These are phyloP conservation scores for Pachliopta kotzebuea DNA, from an alignment of 2,888 invertebrate genomes.

Conservation along the genomic window DNA sequence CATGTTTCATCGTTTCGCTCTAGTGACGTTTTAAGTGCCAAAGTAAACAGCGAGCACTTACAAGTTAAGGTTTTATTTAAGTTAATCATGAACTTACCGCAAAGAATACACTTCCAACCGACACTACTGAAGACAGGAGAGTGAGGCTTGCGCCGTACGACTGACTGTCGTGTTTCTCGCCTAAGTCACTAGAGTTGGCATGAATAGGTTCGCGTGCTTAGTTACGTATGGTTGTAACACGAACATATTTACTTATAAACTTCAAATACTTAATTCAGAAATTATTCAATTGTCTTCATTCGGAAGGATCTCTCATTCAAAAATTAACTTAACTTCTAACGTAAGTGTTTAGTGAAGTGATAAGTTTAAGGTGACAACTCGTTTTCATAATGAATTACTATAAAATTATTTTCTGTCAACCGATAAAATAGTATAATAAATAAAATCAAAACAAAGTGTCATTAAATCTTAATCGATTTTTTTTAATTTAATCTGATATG, in stretches of 20 bases:
- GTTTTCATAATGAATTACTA: too few relatives aligned
- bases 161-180: slow-evolving; percentile 24
- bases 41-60: background rate
- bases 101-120: slow-evolving; percentile 1
- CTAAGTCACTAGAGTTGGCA: slow-evolving; percentile 21
- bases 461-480: too few relatives aligned
- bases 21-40: background rate
- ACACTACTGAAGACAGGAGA: slow-evolving; percentile 19
- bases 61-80: background rate
- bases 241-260: background rate
- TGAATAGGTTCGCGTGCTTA: slow-evolving; percentile 26
- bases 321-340: too few relatives aligned
- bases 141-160: slow-evolving; percentile 18
- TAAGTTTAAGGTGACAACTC: too few relatives aligned
- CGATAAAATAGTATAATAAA: too few relatives aligned
- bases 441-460: too few relatives aligned
- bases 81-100: slow-evolving; percentile 16
- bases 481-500: too few relatives aligned
- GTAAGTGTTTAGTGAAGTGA: too few relatives aligned
- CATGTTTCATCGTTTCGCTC: background rate
- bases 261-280: background rate
- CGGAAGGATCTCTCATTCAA: too few relatives aligned
- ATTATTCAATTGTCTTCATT: too few relatives aligned
- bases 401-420: too few relatives aligned
- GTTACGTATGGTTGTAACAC: slow-evolving; percentile 11